Base-by-base conservation (phyloP, 2,797 vertebrate genomes). In the Peromyscus attwateri region DNA sequence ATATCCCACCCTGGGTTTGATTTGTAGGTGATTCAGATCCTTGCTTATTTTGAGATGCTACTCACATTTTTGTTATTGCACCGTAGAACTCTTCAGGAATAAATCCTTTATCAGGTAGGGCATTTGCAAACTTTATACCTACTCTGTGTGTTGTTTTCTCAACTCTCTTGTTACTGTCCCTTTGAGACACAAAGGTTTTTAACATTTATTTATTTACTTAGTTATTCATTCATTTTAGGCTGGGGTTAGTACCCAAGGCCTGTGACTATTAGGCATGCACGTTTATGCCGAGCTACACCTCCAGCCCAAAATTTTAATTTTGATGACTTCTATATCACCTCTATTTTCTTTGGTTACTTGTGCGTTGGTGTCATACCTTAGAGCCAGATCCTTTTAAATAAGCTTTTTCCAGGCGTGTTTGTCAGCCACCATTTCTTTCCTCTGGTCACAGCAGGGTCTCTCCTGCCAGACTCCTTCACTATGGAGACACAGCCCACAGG, bases 331-430 rank as follows among this genome's bases (percentile, higher is more conserved):
- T 4, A 89, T 73, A 82, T 75, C 37, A 88, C 23, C 17, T 66
- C 34, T 77, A 62, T 95, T 87, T 85, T 23, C 64, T 85, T 92
- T 95, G 77, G 37, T 80, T 90, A 83, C 34, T 52, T 68, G 1
- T 90, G 46, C 10, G 76, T 95, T 73, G 46, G 6, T 81, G 46
- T 71, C 49, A 8, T 49, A 57, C 64, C 23, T 89, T 66, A 89
- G 90, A 21, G 88, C 70, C 27, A 81, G 64, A 23, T 73, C 81
- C 79, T 94, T 84, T 37, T 90, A 89, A 95, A 81, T 55, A 73
- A 92, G 40, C 27, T 57, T 77, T 92, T 76, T 77, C 70, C 57
- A 80, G 27, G 75, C 49, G 17, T 23, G 4, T 57, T 92, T 85
- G 40, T 91, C 57, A 55, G 55, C 31, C 55, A 80, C n/a, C 3